phyloP scores from a whole-genome alignment of 2,888 invertebrate genomes.

The Calliphora vomitoria region DNA sequence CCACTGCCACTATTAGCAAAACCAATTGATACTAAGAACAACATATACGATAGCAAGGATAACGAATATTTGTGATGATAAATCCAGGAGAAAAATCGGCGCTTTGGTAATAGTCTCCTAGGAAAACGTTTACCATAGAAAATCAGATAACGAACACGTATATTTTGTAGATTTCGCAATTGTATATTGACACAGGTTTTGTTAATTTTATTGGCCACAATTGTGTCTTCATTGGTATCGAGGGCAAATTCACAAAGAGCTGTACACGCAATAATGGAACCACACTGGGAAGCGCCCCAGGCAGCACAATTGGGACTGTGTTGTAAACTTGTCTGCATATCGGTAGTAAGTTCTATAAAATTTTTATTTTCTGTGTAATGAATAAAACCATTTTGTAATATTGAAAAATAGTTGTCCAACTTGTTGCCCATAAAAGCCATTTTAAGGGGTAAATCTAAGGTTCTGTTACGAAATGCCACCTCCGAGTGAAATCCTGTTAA shows the following conservation, averaged over 20 bases:
- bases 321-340: conserved; percentile 89
- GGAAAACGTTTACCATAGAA: conserved; percentile 86
- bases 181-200: conserved; percentile 53
- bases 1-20: conserved; percentile 87
- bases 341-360: conserved; percentile 91
- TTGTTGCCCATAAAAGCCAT: conserved; percentile 93
- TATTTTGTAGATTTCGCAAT: conserved; percentile 86
- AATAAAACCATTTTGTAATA: conserved; percentile 91
- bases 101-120: conserved; percentile 63
- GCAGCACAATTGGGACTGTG: conserved; percentile 90
- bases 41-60: conserved; percentile 87
- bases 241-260: conserved; percentile 93
- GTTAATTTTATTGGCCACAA: conserved; percentile 45
- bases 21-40: conserved; percentile 88
- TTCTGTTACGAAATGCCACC: conserved; percentile 38
- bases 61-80: conserved; percentile 87
- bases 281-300: conserved; percentile 91
- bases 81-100: conserved; percentile 85
- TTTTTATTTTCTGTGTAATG: conserved; percentile 87
- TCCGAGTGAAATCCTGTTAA: conserved; percentile 49
- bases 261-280: conserved; percentile 90
- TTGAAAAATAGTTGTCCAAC: conserved; percentile 92
- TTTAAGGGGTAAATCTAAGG: conserved; percentile 85
- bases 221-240: conserved; percentile 85
- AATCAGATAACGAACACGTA: conserved; percentile 90